A percentile compares a stretch with the other conserved stretches of the same genome.
Evolutionary conservation across 1,140 invertebrate genomes (phyloP).

Genomic region (Ganaspis sp.): DNA sequence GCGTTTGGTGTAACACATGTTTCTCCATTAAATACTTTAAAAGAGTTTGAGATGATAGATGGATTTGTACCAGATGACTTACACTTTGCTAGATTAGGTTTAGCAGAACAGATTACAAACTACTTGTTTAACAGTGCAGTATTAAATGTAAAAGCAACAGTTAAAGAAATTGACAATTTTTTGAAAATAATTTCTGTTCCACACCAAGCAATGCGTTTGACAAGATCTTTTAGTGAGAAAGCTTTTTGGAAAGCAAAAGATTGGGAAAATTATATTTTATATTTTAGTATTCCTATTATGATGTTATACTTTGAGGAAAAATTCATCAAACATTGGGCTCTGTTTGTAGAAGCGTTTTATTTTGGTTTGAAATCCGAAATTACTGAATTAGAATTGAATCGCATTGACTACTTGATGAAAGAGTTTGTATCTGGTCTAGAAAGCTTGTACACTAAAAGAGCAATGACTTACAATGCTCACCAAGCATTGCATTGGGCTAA

Average conservation of each 20-base stretch:
- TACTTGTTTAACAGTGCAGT: not conserved
- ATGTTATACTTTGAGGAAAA: no score
- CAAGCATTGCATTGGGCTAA: not conserved
- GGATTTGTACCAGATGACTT: not conserved
- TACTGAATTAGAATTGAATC: not conserved
- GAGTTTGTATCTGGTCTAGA: not conserved
- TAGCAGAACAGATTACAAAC: not conserved
- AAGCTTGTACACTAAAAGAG: not conserved
- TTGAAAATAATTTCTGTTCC: not conserved
- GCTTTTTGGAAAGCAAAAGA: constrained; percentile 10
- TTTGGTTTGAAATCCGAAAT: not conserved
- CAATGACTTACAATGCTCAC: constrained; percentile 16
- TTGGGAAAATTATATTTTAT: constrained; percentile 10
- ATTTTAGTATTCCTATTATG: not conserved
- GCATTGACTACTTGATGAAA: not conserved
- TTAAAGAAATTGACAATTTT: not conserved
- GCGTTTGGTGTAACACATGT: not conserved
- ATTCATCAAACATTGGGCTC: no score
- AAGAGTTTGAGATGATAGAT: not conserved
- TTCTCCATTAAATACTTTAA: not conserved
- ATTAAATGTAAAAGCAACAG: not conserved
- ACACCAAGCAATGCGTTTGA: not conserved
- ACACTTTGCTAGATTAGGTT: not conserved
- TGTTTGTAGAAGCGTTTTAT: no score
- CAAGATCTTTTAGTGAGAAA: not conserved